phyloP scores from a whole-genome alignment of 2,888 invertebrate species.

The Plagiodera versicolora region DNA sequence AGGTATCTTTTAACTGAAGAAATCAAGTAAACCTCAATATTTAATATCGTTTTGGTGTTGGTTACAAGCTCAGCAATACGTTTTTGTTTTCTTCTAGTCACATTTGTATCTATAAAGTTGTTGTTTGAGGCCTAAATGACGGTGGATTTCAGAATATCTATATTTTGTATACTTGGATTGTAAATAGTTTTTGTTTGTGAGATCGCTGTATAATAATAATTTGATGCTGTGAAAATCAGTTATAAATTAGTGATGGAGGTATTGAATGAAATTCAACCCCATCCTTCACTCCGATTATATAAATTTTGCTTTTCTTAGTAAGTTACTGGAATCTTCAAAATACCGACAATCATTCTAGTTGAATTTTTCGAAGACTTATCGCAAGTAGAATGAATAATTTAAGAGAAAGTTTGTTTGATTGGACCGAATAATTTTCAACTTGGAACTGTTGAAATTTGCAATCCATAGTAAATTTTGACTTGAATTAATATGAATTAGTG shows the following conservation, averaged over 20 bases:
- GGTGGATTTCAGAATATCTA: conserved; percentile 30
- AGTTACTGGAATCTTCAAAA: neutral
- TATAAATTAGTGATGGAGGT: neutral
- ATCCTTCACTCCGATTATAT: conserved; percentile 6
- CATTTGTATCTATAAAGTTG: conserved; percentile 33
- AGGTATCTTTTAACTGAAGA: no score
- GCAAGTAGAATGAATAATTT: neutral
- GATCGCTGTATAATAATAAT: conserved; percentile 21
- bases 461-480: neutral
- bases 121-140: conserved; percentile 32
- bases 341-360: neutral
- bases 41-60: no score
- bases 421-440: neutral
- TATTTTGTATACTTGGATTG: conserved; percentile 34
- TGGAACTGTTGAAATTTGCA: no score
- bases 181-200: conserved; percentile 27
- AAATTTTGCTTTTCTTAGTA: neutral
- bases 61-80: conserved; percentile 14
- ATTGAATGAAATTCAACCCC: neutral
- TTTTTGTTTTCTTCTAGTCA: conserved; percentile 41
- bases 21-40: no score
- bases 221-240: conserved; percentile 16
- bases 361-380: neutral
- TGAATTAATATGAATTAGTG: neutral
- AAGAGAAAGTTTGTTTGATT: neutral